Conservation (phyloP, 92 coral and sea anemone species). For the Meandrina meandrites region DNA sequence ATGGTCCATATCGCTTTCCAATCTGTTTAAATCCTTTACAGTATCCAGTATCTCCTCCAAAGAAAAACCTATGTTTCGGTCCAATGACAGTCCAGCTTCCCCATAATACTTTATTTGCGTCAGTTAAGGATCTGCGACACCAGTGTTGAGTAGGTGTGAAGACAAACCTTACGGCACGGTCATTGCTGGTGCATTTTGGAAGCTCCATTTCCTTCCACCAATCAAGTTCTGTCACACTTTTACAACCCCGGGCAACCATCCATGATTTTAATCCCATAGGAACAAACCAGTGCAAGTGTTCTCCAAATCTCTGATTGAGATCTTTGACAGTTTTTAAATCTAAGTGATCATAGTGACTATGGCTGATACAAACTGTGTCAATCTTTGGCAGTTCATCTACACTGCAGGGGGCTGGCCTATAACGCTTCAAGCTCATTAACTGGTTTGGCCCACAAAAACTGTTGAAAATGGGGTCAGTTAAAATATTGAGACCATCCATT, state of each 20-base stretch:
- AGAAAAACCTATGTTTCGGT: slow-evolving; percentile 67
- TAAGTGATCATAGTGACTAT: slow-evolving; percentile 88
- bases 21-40: slow-evolving; percentile 79
- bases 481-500: slow-evolving; percentile 79
- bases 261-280: slow-evolving; percentile 82
- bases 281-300: slow-evolving; percentile 76
- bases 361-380: slow-evolving; percentile 90
- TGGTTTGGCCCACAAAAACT: slow-evolving; percentile 67
- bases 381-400: slow-evolving; percentile 76
- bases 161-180: slow-evolving; percentile 52
- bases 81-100: slow-evolving; percentile 92
- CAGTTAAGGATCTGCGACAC: slow-evolving; percentile 80
- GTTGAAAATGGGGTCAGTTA: slow-evolving; percentile 86
- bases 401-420: slow-evolving; percentile 85
- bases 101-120: slow-evolving; percentile 88
- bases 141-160: slow-evolving; percentile 93
- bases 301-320: slow-evolving; percentile 66
- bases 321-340: slow-evolving; percentile 68
- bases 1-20: slow-evolving; percentile 85
- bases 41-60: slow-evolving; percentile 92
- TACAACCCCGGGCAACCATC: slow-evolving; percentile 72
- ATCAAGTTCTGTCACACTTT: slow-evolving; percentile 78
- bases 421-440: slow-evolving; percentile 69
- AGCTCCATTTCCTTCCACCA: slow-evolving; percentile 83
- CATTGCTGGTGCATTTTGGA: slow-evolving; percentile 24